Evolutionary conservation across 2,113 vertebrate species (phyloP), one percentile per base, ranked within the genome.

Genomic region (Gnathonemus echidnorhynchus): DNA sequence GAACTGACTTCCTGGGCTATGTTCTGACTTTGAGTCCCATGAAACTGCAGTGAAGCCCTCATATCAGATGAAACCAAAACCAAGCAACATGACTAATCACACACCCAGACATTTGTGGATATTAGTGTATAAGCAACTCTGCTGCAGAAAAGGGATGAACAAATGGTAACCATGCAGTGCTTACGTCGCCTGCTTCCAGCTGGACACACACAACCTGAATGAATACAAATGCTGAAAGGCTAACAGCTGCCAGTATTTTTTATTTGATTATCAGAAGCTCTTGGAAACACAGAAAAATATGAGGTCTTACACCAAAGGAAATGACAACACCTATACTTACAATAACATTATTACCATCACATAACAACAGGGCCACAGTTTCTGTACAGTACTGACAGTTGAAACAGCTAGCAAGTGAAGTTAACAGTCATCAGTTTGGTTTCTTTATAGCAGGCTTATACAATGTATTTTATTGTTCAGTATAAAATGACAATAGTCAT

Each of bases 181-280:
- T 42, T 19, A 13, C 35, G 0, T 42, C 19, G 35, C 35, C 35
- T 19, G 74, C 31, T 19, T 80, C 74, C 17, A 27, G 15, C 7
- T 19, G 4, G 35, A 80, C 74, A 42, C 19, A 15, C 35, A 6
- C 35, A 19, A 19, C 74, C 74, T 39, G 15, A 77, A 77, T 5
- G 70, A 39, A 77, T 19, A 56, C 11, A 35, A 27, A 53, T 13
- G 19, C 48, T 1, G 31, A 50, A 87, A 19, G 49, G 50, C 17
- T 53, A 56, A 87, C 86, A 87, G 86, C 86, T 87, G 48, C 86
- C 86, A 53, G 86, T 87, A 87, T 27, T 87, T 31, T 87, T 87
- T 87, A 87, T 87, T 87, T 87, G 86, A 53, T 87, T 53, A 87
- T 87, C 86, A 87, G 86, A 53, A 87, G 49, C 86, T 87, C 86